Percentiles rank a stretch among this genome's conserved stretches.
These are phyloP conservation scores for Proisotoma minuta DNA, from an alignment of 2,888 invertebrate genomes.

Conservation along the genomic window DNA sequence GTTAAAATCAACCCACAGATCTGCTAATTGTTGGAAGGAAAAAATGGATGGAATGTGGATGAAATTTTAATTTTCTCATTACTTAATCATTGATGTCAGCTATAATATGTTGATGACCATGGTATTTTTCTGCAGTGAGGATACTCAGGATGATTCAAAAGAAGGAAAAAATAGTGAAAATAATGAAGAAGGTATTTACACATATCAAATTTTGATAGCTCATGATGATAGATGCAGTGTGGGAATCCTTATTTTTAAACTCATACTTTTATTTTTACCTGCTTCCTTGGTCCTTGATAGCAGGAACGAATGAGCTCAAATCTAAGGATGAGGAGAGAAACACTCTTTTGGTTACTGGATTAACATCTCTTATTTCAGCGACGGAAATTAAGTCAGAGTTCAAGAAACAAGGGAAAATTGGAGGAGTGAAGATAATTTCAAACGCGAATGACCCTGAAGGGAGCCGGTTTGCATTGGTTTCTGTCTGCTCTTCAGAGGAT, in stretches of 20 bases:
- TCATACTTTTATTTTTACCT: not conserved
- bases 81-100: too few relatives aligned
- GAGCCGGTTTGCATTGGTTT: conserved; percentile 34
- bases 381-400: conserved; percentile 31
- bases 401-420: conserved; percentile 37
- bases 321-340: conserved; percentile 22
- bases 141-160: too few relatives aligned
- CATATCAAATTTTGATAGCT: too few relatives aligned
- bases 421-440: conserved; percentile 37
- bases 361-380: conserved; percentile 31
- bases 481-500: conserved; percentile 22
- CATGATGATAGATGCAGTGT: too few relatives aligned
- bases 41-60: too few relatives aligned
- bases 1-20: too few relatives aligned
- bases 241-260: too few relatives aligned
- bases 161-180: not conserved
- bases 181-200: not conserved
- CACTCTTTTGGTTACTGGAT: conserved; percentile 31
- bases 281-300: not conserved
- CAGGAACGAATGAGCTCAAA: not conserved
- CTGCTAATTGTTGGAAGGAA: too few relatives aligned
- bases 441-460: conserved; percentile 33
- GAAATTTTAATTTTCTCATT: too few relatives aligned
- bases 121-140: too few relatives aligned
- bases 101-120: too few relatives aligned